Base-by-base conservation (phyloP, 37 sponge, comb jelly and placozoan genomes). In the Hexactinellida sp. region DNA sequence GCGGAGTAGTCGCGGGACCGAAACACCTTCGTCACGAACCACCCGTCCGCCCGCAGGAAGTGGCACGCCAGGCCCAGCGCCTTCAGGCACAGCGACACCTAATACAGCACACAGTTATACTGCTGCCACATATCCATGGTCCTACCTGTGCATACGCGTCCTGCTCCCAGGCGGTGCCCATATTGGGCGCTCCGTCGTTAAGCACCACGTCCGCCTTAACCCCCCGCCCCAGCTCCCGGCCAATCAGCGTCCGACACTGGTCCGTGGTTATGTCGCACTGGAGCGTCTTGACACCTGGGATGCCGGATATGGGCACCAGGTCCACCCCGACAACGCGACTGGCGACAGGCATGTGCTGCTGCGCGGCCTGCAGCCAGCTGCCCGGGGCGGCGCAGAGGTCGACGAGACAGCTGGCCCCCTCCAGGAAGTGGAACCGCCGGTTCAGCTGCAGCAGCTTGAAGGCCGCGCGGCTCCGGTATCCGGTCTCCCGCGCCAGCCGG, bases 371-470 rank as follows among this genome's bases (percentile, higher is more conserved):
- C 21, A 94, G 85, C 99, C 99, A 98, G 24, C 96, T 93, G 7
- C 99, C 99, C 25, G 99, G 99, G 52, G 99, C 99, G 0, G 99
- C 99, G 83, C 99, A 98, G 84, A 98, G 55, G 88, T 98, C 99
- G 3, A 98, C 54, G 13, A 93, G 88, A 0, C 95, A 94, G n/a
- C 94, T 86, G 35, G 92, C 89, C 36, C 90, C 47, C 87, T 98
- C 92, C 38, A 98, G 91, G 71, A 98, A 98, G 24, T 93, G 92
- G 85, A 92, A 98, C 82, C 94, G 92, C 76, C 99, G 38, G 85
- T 98, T 98, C 82, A 98, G 84, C 84, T 98, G 99, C 37, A 98
- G 90, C 38, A 98, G 84, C 84, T 98, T 98, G 94, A 98, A 98
- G 35, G 99, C 99, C 34, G 99, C 95, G 9, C 99, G 54, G 23